Evolutionary conservation across 2,113 vertebrate genomes (phyloP).

Genomic region (Irena cyanogastra): DNA sequence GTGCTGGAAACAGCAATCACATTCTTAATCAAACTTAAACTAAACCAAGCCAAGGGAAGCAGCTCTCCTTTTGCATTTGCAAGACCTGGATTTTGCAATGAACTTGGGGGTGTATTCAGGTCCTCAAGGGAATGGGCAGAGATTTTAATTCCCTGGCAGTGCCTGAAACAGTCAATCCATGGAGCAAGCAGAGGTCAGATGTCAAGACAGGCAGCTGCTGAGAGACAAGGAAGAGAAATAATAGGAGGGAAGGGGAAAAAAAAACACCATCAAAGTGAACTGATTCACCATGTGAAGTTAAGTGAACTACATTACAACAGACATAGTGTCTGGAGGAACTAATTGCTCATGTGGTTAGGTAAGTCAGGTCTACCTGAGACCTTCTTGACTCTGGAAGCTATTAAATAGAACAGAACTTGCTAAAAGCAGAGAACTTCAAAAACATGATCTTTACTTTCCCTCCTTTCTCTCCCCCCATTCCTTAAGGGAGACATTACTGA

Average conservation of each 20-base stretch:
- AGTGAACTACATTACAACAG: constrained; percentile 65
- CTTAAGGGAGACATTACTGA: neutral
- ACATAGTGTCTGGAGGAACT: constrained; percentile 54
- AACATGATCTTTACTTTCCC: constrained; percentile 15
- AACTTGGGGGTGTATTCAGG: neutral
- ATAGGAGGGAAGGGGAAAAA: constrained; percentile 22
- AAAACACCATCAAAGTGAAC: constrained; percentile 38
- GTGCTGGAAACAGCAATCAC: neutral
- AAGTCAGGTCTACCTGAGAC: constrained; percentile 64
- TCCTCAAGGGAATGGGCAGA: neutral
- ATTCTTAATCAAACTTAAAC: neutral
- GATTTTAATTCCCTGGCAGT: constrained; percentile 39
- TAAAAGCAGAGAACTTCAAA: constrained; percentile 66
- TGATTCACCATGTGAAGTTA: constrained; percentile 58
- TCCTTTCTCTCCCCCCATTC: neutral
- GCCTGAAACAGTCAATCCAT: constrained; percentile 17
- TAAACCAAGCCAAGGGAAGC: neutral
- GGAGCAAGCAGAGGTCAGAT: constrained; percentile 40
- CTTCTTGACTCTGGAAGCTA: constrained; percentile 68
- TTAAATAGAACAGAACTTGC: constrained; percentile 69
- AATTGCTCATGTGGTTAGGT: constrained; percentile 66
- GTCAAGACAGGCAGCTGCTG: constrained; percentile 46
- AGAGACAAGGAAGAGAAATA: constrained; percentile 56
- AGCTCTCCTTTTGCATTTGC: neutral
- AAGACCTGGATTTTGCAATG: neutral